Evolutionary conservation across 2,888 invertebrate species (phyloP), one percentile per base, ranked within the genome.

Genomic region (Athalia rosae): DNA sequence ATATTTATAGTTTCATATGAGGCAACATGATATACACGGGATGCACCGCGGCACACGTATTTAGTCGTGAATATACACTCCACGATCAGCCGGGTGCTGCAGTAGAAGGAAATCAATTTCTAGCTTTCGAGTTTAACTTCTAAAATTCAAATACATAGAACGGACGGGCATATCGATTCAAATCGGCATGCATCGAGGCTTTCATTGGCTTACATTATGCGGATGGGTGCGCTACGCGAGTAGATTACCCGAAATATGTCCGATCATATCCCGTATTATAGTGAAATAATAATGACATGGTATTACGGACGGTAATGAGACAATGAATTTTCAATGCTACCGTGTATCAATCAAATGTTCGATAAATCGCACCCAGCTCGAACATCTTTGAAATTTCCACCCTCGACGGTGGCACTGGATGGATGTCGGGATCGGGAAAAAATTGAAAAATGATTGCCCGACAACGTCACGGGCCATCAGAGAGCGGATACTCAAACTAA

Each of bases 381-480:
- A 71, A 56, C 71, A 71, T 58, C 71, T 71, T 71, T 9, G 4
- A 56, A 56, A 71, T 58, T 71, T 71, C 13, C 45, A 45, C 58
- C 71, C 71, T 71, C 71, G 28, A 0, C 2, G 28, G 28, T n/a
- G 45, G 58, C 45, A 71, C 71, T 43, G 58, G 56, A 67, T n/a
- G n/a, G 50, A 45, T 56, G n/a, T 8, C 45, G 43, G 50, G 69
- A 71, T 71, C 71, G 45, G 45, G 45, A 3, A 43, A 56, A 71
- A 58, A 71, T 71, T 58, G 71, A 71, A 71, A 43, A 71, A 71
- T 71, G 71, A 71, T 71, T 13, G 71, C 56, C 71, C 71, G 28
- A 28, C 28, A 28, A 28, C 28, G 28, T 28, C 28, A 28, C 28
- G 28, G 28, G 15, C 71, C n/a, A 43, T 71, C 28, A 15, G 56